phyloP scores from a whole-genome alignment of 2,888 invertebrate species.

The Ariolimax columbianus region DNA sequence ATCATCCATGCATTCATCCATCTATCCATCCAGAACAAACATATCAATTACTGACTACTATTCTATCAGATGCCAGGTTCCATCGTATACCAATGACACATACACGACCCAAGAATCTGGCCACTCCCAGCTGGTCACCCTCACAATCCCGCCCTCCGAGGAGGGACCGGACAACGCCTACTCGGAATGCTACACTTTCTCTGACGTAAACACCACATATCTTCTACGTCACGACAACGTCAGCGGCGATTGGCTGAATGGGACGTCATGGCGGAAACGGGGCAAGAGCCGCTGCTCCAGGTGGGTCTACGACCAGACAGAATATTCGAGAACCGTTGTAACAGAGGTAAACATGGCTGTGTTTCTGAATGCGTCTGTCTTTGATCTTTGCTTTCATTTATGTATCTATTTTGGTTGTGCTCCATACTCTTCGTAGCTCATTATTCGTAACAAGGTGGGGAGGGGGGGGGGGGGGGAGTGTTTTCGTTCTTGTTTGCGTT shows the following conservation, averaged over 20 bases:
- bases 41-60: not conserved
- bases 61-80: constrained; percentile 63
- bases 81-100: constrained; percentile 64
- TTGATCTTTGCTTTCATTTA: not conserved
- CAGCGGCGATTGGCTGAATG: not conserved
- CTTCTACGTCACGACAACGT: not conserved
- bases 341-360: constrained; percentile 35
- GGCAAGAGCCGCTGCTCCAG: constrained; percentile 17
- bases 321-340: constrained; percentile 39
- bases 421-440: no score
- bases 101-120: constrained; percentile 57
- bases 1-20: not conserved
- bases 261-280: not conserved
- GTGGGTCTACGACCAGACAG: constrained; percentile 54
- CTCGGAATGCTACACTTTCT: constrained; percentile 23
- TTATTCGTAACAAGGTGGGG: no score
- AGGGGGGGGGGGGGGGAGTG: no score
- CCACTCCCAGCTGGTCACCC: constrained; percentile 58
- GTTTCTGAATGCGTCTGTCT: not conserved
- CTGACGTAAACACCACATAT: constrained; percentile 14
- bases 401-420: no score
- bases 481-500: no score
- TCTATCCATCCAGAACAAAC: not conserved
- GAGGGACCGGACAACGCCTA: not conserved
- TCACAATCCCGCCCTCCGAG: constrained; percentile 56